Evolutionary conservation across 2,113 vertebrate genomes (phyloP).

Genomic region (Aramus guarauna): DNA sequence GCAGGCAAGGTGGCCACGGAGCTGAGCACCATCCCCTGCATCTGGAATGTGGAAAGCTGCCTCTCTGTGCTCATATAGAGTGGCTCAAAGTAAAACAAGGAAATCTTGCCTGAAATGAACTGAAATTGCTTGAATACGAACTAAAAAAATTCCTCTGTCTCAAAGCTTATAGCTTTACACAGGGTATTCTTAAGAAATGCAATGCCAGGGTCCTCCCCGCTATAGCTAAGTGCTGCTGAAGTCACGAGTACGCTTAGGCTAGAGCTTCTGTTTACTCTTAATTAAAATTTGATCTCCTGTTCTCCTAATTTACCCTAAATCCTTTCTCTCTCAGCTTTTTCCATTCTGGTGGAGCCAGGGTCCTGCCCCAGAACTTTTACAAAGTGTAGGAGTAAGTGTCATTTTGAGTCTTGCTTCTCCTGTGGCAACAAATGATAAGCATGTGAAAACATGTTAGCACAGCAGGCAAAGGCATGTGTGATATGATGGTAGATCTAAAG

Average conservation of each 20-base stretch:
- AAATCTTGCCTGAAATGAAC: background rate
- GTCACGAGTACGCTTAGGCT: background rate
- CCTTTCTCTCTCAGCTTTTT: background rate
- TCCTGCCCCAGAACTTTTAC: slow-evolving; percentile 18
- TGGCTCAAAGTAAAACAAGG: background rate
- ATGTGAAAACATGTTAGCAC: slow-evolving; percentile 74
- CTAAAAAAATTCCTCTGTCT: background rate
- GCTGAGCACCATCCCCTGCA: no score
- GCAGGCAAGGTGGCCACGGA: background rate
- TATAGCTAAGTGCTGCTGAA: background rate
- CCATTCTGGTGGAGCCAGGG: background rate
- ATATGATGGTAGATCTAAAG: slow-evolving; percentile 61
- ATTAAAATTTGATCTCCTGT: background rate
- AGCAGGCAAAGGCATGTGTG: slow-evolving; percentile 65
- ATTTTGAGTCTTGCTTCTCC: slow-evolving; percentile 37
- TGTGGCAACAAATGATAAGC: slow-evolving; percentile 61
- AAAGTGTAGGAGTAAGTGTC: slow-evolving; percentile 39
- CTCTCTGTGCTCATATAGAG: fast-evolving
- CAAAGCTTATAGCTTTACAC: background rate
- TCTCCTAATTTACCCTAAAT: background rate
- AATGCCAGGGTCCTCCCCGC: background rate
- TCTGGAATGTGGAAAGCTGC: background rate
- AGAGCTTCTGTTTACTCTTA: background rate
- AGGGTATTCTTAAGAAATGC: background rate
- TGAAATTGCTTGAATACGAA: background rate